These are phyloP conservation scores for Trinectes maculatus DNA, from an alignment of 2,113 vertebrate genomes.

Conservation along the genomic window DNA sequence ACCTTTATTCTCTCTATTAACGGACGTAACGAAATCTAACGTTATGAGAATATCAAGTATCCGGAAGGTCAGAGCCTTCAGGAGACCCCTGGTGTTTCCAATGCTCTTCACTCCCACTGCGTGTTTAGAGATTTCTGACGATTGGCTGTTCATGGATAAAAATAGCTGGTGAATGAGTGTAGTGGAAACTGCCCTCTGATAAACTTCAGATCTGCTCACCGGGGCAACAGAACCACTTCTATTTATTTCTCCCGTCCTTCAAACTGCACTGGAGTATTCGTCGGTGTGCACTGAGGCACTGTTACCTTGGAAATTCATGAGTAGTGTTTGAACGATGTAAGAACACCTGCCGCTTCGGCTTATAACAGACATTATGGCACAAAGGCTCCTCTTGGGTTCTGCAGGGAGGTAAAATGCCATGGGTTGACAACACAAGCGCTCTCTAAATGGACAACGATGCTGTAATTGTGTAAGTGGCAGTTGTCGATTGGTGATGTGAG, in stretches of 20 bases:
- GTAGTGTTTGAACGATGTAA: neutral
- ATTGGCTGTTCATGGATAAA: neutral
- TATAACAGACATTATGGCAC: neutral
- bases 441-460: conserved; percentile 7
- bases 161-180: neutral
- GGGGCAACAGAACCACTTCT: neutral
- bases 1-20: conserved; percentile 12
- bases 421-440: neutral
- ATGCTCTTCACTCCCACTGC: neutral
- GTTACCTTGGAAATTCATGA: neutral
- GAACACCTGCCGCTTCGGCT: neutral
- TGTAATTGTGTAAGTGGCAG: conserved; percentile 13
- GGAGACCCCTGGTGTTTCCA: neutral
- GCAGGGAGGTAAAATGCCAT: conserved; percentile 11
- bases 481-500: conserved; percentile 12
- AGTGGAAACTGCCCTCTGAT: no score
- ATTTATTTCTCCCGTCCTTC: conserved; percentile 1
- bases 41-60: conserved; percentile 5
- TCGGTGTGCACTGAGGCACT: neutral
- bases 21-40: neutral
- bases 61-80: neutral
- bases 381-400: neutral
- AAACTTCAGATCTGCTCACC: neutral
- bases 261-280: neutral
- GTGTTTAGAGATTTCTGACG: neutral